A percentile compares a stretch with the other conserved stretches of the same genome.
phyloP scores from a whole-genome alignment of 1,140 invertebrate species.

The Wasmannia auropunctata region DNA sequence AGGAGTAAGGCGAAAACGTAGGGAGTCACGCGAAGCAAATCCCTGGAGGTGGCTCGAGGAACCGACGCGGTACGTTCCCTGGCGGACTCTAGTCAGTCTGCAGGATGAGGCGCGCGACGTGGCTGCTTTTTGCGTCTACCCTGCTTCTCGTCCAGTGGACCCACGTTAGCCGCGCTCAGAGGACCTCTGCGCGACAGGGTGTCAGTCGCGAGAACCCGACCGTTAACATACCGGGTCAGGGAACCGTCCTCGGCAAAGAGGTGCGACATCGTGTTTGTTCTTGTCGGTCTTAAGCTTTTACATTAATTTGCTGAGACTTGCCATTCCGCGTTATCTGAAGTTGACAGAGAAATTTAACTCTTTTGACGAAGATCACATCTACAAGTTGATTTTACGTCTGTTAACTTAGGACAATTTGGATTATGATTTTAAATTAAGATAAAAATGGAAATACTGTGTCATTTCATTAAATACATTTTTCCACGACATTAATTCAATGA shows the following conservation, averaged over 20 bases:
- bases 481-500: background rate
- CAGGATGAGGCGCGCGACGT: constrained; percentile 79
- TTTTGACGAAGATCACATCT: background rate
- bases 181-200: constrained; percentile 76
- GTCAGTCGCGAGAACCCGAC: constrained; percentile 70
- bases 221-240: constrained; percentile 80
- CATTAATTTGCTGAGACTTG: no score
- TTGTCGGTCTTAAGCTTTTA: background rate
- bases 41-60: constrained; percentile 71
- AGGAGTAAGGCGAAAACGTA: constrained; percentile 39
- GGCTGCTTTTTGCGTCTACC: constrained; percentile 70
- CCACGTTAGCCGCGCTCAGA: constrained; percentile 70
- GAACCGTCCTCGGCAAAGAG: constrained; percentile 80
- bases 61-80: constrained; percentile 70
- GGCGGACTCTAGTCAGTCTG: constrained; percentile 74
- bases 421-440: background rate
- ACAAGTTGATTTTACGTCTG: background rate
- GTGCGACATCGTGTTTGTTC: constrained; percentile 71
- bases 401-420: background rate
- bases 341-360: background rate
- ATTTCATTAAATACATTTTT: background rate
- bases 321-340: background rate
- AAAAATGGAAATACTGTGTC: background rate
- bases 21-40: constrained; percentile 77
- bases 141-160: constrained; percentile 69